These are phyloP conservation scores for Lucifuga dentata DNA, from an alignment of 2,113 vertebrate genomes.

Conservation along the genomic window DNA sequence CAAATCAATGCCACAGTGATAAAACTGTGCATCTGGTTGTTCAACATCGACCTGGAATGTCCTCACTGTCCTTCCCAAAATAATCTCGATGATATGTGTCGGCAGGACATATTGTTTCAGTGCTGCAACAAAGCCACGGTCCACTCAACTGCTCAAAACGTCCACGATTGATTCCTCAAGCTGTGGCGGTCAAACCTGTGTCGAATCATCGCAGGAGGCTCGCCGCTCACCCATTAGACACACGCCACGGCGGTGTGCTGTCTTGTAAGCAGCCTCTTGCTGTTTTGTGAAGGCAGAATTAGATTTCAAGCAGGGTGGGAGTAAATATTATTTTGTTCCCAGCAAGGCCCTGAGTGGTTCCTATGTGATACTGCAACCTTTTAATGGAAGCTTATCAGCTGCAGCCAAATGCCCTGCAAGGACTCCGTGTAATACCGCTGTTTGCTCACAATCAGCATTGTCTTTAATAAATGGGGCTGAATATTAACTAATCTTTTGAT, in stretches of 20 bases:
- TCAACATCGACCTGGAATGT: slow-evolving; percentile 49
- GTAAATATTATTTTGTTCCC: slow-evolving; percentile 63
- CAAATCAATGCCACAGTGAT: slow-evolving; percentile 47
- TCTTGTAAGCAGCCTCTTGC: slow-evolving; percentile 17
- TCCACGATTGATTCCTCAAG: slow-evolving; percentile 44
- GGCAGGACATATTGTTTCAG: slow-evolving; percentile 41
- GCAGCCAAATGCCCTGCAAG: slow-evolving; percentile 53
- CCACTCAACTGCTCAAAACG: slow-evolving; percentile 37
- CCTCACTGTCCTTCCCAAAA: slow-evolving; percentile 59
- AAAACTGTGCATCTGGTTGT: slow-evolving; percentile 44
- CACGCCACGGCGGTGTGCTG: slow-evolving; percentile 7
- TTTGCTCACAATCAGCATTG: slow-evolving; percentile 73
- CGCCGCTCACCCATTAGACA: slow-evolving; percentile 46
- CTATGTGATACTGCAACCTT: slow-evolving; percentile 49
- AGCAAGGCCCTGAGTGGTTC: slow-evolving; percentile 52
- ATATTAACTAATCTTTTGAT: slow-evolving; percentile 81
- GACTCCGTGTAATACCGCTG: slow-evolving; percentile 63
- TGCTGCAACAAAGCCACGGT: slow-evolving; percentile 11
- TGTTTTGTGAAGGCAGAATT: slow-evolving; percentile 58
- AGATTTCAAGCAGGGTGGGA: slow-evolving; percentile 54
- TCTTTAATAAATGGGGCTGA: slow-evolving; percentile 77
- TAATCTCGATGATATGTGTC: slow-evolving; percentile 41
- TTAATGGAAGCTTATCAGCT: slow-evolving; percentile 61
- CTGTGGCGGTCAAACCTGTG: slow-evolving; percentile 43
- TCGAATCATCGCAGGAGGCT: slow-evolving; percentile 41